phyloP scores from a whole-genome alignment of 2,888 invertebrate species.

The Coleophora deauratella region DNA sequence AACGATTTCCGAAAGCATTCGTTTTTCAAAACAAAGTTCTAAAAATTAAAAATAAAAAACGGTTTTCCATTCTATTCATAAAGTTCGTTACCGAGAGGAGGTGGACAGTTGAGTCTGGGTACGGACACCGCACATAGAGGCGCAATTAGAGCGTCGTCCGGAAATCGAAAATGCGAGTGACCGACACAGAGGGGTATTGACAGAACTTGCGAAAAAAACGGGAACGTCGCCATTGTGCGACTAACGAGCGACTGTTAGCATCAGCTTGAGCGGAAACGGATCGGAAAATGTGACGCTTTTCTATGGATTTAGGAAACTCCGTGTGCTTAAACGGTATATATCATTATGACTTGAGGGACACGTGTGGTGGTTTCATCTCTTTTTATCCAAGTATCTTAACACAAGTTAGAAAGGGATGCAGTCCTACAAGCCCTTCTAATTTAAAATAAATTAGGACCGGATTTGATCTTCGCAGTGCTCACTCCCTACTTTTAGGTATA shows the following conservation, averaged over 20 bases:
- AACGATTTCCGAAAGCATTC: not conserved
- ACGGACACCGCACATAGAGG: conserved; percentile 29
- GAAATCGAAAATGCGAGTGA: conserved; percentile 32
- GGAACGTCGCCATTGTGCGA: too few species aligned
- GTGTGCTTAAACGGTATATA: too few species aligned
- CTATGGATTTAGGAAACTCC: too few species aligned
- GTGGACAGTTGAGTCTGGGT: conserved; percentile 1
- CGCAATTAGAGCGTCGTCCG: conserved; percentile 44
- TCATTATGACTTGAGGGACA: too few species aligned
- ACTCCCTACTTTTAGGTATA: too few species aligned
- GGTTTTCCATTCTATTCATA: conserved; percentile 30
- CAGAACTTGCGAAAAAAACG: not conserved
- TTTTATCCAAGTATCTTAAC: too few species aligned
- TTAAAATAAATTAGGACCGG: too few species aligned
- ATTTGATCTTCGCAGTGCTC: too few species aligned
- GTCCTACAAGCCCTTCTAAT: too few species aligned
- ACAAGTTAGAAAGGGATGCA: too few species aligned
- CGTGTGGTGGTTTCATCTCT: too few species aligned
- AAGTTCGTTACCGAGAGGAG: conserved; percentile 31
- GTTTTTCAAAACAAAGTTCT: conserved; percentile 16
- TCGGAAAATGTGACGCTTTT: too few species aligned
- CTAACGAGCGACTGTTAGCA: not conserved
- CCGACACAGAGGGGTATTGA: conserved; percentile 34
- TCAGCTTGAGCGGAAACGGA: not conserved
- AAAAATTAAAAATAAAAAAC: conserved; percentile 20